Evolutionary conservation across 2,888 invertebrate species (phyloP).

Genomic region (Andrena dorsata): DNA sequence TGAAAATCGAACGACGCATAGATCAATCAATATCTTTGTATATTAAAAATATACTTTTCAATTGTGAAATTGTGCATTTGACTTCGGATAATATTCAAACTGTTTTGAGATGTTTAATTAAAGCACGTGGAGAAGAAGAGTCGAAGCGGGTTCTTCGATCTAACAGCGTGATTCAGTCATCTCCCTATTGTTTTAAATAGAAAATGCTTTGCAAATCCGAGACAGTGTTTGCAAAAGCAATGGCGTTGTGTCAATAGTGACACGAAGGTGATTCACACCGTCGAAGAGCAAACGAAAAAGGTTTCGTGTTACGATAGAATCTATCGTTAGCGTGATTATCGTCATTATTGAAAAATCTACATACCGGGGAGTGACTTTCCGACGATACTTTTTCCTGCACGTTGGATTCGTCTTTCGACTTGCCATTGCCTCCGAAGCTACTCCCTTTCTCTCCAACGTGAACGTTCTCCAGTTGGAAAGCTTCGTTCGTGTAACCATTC

Average conservation of each 20-base stretch:
- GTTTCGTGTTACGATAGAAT: background rate
- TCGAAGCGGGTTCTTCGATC: no score
- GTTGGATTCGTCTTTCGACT: constrained; percentile 27
- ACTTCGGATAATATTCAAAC: no score
- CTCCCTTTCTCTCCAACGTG: constrained; percentile 33
- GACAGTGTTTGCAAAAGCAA: background rate
- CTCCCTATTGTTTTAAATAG: background rate
- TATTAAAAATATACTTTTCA: no score
- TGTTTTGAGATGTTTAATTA: no score
- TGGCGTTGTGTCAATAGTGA: background rate
- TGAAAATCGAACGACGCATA: no score
- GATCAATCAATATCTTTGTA: no score
- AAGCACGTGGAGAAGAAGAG: no score
- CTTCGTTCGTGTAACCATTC: constrained; percentile 70
- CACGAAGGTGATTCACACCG: background rate
- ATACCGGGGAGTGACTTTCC: constrained; percentile 14
- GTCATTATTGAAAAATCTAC: constrained; percentile 9
- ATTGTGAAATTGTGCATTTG: no score
- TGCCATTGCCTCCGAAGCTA: constrained; percentile 22
- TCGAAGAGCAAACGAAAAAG: constrained; percentile 4
- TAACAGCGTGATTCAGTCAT: background rate
- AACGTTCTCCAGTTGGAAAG: constrained; percentile 64
- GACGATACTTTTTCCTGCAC: constrained; percentile 3
- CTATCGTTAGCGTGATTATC: background rate
- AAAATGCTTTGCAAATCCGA: background rate